phyloP scores from a whole-genome alignment of 2,797 vertebrate genomes.

The Cossypha heuglini region DNA sequence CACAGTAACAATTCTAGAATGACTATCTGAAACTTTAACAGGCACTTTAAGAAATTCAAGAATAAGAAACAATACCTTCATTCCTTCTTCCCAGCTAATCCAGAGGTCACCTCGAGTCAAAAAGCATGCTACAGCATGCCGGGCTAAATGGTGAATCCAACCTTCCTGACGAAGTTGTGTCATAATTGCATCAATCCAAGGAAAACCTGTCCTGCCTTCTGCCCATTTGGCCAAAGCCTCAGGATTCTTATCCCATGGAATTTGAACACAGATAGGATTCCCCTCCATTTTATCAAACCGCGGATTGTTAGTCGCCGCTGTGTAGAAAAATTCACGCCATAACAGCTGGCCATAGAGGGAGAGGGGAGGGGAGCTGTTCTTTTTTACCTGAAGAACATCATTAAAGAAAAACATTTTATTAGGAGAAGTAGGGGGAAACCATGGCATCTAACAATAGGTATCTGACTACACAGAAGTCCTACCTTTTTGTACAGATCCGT shows the following conservation, averaged over 20 bases:
- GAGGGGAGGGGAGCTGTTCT: conserved; percentile 87
- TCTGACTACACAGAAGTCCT: background rate
- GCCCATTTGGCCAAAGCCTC: conserved; percentile 96
- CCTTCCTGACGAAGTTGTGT: conserved; percentile 93
- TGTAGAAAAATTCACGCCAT: conserved; percentile 97
- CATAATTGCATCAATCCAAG: conserved; percentile 97
- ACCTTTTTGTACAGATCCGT: conserved; percentile 96
- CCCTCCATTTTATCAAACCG: conserved; percentile 98
- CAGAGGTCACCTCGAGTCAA: conserved; percentile 94
- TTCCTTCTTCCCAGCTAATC: conserved; percentile 97
- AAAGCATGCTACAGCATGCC: conserved; percentile 92
- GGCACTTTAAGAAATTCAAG: background rate
- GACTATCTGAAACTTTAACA: background rate
- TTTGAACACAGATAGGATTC: conserved; percentile 93
- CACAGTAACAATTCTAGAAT: background rate
- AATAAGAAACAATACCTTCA: conserved; percentile 82
- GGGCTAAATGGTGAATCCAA: conserved; percentile 94
- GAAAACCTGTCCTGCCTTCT: conserved; percentile 91
- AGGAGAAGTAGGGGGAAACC: background rate
- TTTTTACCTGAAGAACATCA: conserved; percentile 84
- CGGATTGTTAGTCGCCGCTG: conserved; percentile 90
- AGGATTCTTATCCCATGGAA: conserved; percentile 93
- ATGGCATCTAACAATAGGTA: background rate
- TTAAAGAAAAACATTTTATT: conserved; percentile 13
- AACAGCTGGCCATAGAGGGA: conserved; percentile 93